Conservation (phyloP, 2,888 invertebrate genomes). For the Acrocyrtus sp. region DNA sequence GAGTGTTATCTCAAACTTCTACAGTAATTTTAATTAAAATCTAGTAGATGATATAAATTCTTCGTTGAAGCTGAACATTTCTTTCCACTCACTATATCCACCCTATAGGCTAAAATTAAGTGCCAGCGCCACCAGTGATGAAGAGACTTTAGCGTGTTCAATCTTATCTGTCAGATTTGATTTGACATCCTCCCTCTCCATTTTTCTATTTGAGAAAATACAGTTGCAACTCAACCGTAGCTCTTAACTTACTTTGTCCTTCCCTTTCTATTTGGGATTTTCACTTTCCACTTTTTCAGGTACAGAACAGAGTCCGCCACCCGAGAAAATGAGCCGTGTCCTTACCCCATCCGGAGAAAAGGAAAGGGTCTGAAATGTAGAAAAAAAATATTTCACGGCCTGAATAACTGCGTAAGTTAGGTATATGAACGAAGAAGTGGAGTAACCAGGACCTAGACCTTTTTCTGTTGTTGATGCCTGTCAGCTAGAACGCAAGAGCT, state of each 20-base stretch:
- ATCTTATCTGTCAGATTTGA: constrained; percentile 1
- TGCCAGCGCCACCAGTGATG: too few species aligned
- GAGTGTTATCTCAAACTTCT: too few species aligned
- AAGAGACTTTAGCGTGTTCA: too few species aligned
- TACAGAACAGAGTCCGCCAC: too few species aligned
- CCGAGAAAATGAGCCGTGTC: background rate
- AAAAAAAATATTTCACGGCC: background rate
- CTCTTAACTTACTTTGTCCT: background rate
- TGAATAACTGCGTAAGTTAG: background rate
- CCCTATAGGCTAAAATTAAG: too few species aligned
- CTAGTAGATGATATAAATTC: too few species aligned
- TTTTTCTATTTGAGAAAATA: background rate
- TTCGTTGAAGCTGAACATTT: too few species aligned
- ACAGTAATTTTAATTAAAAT: too few species aligned
- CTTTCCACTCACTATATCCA: too few species aligned
- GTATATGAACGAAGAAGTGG: background rate
- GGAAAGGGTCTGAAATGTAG: background rate
- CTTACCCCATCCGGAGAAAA: background rate
- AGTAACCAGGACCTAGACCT: constrained; percentile 1
- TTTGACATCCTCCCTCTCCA: background rate
- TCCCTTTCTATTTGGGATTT: background rate
- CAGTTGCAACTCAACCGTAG: background rate
- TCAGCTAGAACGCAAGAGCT: too few species aligned
- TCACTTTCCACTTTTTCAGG: background rate
- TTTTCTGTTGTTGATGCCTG: background rate